Conservation (phyloP, 2,113 vertebrate species). For the Bos javanicus region DNA sequence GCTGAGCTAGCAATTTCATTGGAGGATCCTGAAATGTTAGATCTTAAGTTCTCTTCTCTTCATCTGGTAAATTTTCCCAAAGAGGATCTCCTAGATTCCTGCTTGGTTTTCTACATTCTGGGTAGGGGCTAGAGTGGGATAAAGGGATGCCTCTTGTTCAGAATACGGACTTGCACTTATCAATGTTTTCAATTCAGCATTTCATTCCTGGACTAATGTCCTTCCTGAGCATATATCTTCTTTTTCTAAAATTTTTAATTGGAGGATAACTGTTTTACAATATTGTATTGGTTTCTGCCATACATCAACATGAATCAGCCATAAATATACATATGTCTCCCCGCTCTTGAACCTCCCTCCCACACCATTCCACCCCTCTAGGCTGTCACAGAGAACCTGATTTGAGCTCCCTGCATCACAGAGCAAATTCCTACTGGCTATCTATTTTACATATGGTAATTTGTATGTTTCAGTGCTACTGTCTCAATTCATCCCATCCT, state of each 20-base stretch:
- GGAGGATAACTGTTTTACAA: not conserved
- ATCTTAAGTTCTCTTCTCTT: slow-evolving; percentile 1
- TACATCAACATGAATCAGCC: not conserved
- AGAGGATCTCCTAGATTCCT: not conserved
- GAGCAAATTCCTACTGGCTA: not conserved
- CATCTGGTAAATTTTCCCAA: not conserved
- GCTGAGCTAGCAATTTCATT: not conserved
- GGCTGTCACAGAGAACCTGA: not conserved
- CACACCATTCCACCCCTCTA: not conserved
- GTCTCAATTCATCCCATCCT: not conserved
- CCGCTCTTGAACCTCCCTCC: not conserved
- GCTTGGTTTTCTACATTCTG: not conserved
- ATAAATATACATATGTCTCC: not conserved
- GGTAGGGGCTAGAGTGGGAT: not conserved
- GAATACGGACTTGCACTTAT: not conserved
- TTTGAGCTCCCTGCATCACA: not conserved
- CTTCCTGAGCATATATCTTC: not conserved
- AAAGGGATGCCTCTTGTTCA: not conserved
- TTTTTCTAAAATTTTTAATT: not conserved
- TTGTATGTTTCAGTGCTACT: not conserved
- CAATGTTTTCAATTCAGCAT: not conserved
- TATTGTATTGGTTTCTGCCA: not conserved
- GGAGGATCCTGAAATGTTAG: not conserved
- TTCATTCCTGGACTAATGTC: not conserved
- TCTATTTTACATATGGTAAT: not conserved